Percentiles rank a stretch among this genome's conserved stretches.
phyloP scores from a whole-genome alignment of 2,113 vertebrate genomes.

The Eretmochelys imbricata region DNA sequence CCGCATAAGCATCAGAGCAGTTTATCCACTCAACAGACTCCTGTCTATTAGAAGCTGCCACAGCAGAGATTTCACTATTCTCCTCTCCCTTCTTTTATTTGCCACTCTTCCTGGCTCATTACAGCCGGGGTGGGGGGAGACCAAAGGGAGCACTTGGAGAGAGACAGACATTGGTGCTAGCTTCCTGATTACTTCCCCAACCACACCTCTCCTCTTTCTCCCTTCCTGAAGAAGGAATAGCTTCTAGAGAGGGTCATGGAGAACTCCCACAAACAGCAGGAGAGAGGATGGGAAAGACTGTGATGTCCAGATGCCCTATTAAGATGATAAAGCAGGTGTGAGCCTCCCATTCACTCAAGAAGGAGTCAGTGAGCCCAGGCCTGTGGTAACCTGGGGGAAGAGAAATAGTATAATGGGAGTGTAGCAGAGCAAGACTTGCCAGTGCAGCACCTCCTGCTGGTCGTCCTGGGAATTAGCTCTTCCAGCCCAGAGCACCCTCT shows the following conservation, averaged over 20 bases:
- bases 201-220: not conserved
- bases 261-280: not conserved
- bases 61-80: not conserved
- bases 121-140: not conserved
- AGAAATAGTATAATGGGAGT: not conserved
- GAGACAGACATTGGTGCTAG: not conserved
- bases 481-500: no score
- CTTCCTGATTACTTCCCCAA: not conserved
- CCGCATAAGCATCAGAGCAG: fast-evolving
- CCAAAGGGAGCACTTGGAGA: not conserved
- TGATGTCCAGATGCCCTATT: not conserved
- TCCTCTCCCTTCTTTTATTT: not conserved
- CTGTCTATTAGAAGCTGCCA: not conserved
- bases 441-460: no score
- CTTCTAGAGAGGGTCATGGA: not conserved
- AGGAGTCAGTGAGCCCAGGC: not conserved
- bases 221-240: not conserved
- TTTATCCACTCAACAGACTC: not conserved
- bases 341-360: not conserved
- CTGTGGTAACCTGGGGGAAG: not conserved
- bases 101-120: fast-evolving
- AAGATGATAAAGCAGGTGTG: not conserved
- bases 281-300: not conserved
- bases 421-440: no score
- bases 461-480: no score